Evolutionary conservation across 2,888 invertebrate species (phyloP).

Genomic region (Lepetodrilus schrolli): DNA sequence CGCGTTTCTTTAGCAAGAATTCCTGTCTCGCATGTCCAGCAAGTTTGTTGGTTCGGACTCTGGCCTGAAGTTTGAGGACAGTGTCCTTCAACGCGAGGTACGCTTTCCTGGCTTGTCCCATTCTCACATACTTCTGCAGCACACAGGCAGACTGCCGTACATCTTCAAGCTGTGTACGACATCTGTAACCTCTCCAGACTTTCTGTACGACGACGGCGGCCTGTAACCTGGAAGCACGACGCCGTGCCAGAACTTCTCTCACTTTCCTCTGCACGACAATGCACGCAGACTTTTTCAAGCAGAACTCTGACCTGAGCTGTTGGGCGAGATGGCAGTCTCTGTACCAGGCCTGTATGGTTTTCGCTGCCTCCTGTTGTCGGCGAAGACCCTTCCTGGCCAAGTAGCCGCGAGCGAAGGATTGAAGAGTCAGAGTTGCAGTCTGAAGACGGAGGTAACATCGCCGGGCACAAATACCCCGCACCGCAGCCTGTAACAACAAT

Average conservation of each 20-base stretch:
- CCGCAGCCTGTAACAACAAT: background rate
- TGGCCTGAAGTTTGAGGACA: conserved; percentile 47
- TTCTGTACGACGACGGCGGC: conserved; percentile 47
- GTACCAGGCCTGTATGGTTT: conserved; percentile 39
- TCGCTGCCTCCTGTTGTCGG: conserved; percentile 35
- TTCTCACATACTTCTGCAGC: conserved; percentile 30
- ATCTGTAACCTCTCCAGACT: conserved; percentile 15
- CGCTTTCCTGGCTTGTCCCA: conserved; percentile 23
- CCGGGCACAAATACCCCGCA: background rate
- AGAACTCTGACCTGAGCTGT: background rate
- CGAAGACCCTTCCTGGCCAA: conserved; percentile 1
- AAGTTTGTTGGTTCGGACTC: background rate
- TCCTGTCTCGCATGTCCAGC: background rate
- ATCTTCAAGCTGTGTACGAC: conserved; percentile 24
- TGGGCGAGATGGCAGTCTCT: conserved; percentile 3
- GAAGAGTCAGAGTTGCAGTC: conserved; percentile 33
- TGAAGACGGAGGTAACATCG: background rate
- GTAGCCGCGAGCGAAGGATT: conserved; percentile 31
- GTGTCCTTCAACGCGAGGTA: conserved; percentile 37
- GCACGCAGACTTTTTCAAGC: conserved; percentile 20
- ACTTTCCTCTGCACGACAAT: conserved; percentile 30
- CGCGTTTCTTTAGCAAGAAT: background rate
- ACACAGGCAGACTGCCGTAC: conserved; percentile 31
- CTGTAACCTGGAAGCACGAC: background rate
- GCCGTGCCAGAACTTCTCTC: background rate